Conservation (phyloP, 2,888 invertebrate genomes). For the Myopa testacea region DNA sequence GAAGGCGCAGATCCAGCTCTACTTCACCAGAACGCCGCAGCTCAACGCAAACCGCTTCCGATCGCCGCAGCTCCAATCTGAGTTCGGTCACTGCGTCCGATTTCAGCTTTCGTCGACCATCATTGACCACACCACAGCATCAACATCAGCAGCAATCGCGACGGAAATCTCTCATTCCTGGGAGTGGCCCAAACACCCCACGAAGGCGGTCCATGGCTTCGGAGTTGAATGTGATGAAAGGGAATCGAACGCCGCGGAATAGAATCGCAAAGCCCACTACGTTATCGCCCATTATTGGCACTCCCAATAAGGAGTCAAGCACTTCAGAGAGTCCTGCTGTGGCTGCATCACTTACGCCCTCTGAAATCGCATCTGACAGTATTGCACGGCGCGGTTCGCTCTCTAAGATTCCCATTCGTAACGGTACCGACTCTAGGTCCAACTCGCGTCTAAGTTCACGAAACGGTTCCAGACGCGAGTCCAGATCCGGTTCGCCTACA, state of each 20-base stretch:
- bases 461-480: slow-evolving; percentile 50
- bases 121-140: slow-evolving; percentile 49
- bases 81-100: slow-evolving; percentile 66
- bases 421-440: slow-evolving; percentile 47
- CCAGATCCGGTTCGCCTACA: slow-evolving; percentile 48
- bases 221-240: slow-evolving; percentile 18
- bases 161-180: slow-evolving; percentile 46
- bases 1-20: slow-evolving; percentile 61
- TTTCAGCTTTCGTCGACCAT: slow-evolving; percentile 63
- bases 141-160: not conserved
- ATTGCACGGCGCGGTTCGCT: slow-evolving; percentile 58
- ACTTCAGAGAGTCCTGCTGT: slow-evolving; percentile 55
- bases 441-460: slow-evolving; percentile 49
- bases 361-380: slow-evolving; percentile 52
- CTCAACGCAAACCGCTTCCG: slow-evolving; percentile 65
- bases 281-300: slow-evolving; percentile 67
- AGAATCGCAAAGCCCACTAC: slow-evolving; percentile 65
- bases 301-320: slow-evolving; percentile 66
- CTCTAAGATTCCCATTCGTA: slow-evolving; percentile 65
- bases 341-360: slow-evolving; percentile 42
- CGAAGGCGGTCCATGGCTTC: slow-evolving; percentile 45
- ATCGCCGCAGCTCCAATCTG: slow-evolving; percentile 65
- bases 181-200: slow-evolving; percentile 39
- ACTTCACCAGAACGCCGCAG: slow-evolving; percentile 66
- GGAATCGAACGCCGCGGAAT: slow-evolving; percentile 49